Evolutionary conservation across 2,113 vertebrate species (phyloP).

Genomic region (Alethe castanea): DNA sequence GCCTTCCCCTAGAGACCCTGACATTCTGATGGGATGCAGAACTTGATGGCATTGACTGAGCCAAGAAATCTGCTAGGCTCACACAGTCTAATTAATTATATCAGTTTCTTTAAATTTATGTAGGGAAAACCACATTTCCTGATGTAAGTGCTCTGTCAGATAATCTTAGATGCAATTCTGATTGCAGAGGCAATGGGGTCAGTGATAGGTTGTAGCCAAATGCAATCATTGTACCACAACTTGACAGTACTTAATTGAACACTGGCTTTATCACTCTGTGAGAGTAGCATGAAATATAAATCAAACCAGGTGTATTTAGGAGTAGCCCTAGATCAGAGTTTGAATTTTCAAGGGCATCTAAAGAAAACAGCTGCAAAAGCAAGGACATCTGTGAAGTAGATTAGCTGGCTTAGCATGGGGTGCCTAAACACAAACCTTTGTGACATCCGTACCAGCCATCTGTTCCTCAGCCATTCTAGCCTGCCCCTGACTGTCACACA

Average conservation of each 20-base stretch:
- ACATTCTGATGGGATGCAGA: not conserved
- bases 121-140: not conserved
- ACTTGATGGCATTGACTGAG: not conserved
- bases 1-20: accelerated
- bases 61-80: not conserved
- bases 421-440: constrained; percentile 42
- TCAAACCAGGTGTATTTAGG: not conserved
- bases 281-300: not conserved
- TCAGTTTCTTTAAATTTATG: not conserved
- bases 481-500: not conserved
- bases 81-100: not conserved
- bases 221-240: no score
- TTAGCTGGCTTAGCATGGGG: constrained; percentile 37
- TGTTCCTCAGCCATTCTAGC: constrained; percentile 14
- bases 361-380: constrained; percentile 51
- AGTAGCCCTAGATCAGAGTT: not conserved
- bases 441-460: constrained; percentile 20
- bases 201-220: not conserved
- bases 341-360: constrained; percentile 33
- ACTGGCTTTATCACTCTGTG: not conserved
- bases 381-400: constrained; percentile 49
- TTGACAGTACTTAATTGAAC: not conserved
- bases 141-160: not conserved
- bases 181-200: not conserved
- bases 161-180: not conserved